Evolutionary conservation across 2,113 vertebrate species (phyloP), one percentile per base, ranked within the genome.

Genomic region (Smithornis capensis): DNA sequence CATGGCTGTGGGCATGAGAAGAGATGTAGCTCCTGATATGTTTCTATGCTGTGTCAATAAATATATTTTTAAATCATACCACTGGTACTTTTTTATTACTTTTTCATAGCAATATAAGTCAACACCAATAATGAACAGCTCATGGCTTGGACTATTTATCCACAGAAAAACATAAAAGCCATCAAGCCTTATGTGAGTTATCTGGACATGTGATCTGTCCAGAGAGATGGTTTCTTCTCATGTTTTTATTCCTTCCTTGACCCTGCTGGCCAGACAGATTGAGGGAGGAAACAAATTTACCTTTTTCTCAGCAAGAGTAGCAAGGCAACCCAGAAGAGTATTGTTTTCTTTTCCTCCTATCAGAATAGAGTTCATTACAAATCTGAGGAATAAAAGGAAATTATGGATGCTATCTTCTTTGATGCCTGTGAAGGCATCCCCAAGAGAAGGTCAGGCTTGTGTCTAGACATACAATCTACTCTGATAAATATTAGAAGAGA

Each of bases 401-500:
- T 78, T 29, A 56, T 17, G 6, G 31, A 17, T 71, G 12, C 22
- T 75, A 11, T 29, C 22, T 62, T 24, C 11, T 57, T 74, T 40
- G 8, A 35, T 69, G 37, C 6, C 29, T 77, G 7, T 68, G n/a
- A 89, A 82, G 52, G 10, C 71, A 67, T 47, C 27, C 31, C 44
- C 50, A 44, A 38, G 12, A 65, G n/a, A 47, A 14, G 11, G 44
- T 47, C 19, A 69, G 50, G 10, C 18, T 49, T 50, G 4, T 62
- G 23, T 31, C 31, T 44, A 18, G 0, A 0, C 10, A 12, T 11
- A 3, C 33, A 59, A 9, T 42, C n/a, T 35, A 59, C 4, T 19
- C n/a, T 81, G 13, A 78, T 8, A 62, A 90, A 40, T 70, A 33
- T 28, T 29, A 59, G 29, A 70, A 1, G 3, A 67, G 64, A 81